Conservation (phyloP, 1,140 invertebrate species). For the Aphelenchoides fujianensis region DNA sequence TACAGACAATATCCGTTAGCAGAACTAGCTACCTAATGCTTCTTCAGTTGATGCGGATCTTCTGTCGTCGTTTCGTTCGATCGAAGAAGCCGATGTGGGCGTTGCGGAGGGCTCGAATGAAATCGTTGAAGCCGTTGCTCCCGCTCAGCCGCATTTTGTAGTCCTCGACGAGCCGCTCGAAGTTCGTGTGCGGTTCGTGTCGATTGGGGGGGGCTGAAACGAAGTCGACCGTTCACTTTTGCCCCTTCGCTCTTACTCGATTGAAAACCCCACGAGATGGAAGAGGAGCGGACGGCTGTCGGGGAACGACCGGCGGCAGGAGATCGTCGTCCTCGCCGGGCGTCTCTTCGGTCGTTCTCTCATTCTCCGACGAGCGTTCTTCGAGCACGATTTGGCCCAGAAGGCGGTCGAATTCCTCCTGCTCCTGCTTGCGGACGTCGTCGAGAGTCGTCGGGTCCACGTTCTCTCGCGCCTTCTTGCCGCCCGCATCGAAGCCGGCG, state of each 20-base stretch:
- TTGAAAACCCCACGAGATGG: neutral
- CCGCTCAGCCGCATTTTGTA: conserved; percentile 41
- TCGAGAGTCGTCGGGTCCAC: conserved; percentile 56
- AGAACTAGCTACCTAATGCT: too few species aligned
- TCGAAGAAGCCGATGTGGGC: conserved; percentile 52
- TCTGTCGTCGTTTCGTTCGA: conserved; percentile 19
- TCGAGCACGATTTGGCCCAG: conserved; percentile 15
- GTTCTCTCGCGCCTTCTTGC: neutral
- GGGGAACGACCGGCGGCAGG: neutral
- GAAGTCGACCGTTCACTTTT: neutral
- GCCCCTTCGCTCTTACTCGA: neutral
- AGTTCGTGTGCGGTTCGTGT: conserved; percentile 45
- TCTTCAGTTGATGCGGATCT: neutral
- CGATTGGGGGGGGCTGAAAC: conserved; percentile 37
- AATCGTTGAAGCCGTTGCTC: conserved; percentile 47
- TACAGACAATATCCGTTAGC: neutral
- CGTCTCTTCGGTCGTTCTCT: conserved; percentile 15
- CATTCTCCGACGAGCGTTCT: neutral
- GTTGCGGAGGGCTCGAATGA: conserved; percentile 49
- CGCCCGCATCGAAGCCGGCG: neutral
- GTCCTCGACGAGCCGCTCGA: conserved; percentile 49
- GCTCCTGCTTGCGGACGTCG: conserved; percentile 42
- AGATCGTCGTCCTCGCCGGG: conserved; percentile 36
- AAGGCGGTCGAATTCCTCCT: conserved; percentile 34
- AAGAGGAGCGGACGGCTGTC: neutral